These are phyloP conservation scores for Eulithis prunata DNA, from an alignment of 2,888 invertebrate species.

Conservation along the genomic window DNA sequence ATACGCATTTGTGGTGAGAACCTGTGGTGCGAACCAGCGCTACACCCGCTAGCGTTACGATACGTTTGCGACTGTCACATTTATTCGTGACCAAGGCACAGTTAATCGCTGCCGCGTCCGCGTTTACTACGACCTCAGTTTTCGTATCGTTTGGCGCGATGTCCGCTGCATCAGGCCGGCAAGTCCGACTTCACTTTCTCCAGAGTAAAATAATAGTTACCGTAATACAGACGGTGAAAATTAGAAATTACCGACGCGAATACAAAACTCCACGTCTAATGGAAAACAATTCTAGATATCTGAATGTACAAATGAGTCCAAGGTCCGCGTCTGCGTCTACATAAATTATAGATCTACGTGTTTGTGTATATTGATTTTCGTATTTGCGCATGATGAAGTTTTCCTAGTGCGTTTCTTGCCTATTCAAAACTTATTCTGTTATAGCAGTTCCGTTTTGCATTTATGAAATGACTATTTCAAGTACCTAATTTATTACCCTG, in stretches of 20 bases:
- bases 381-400: constrained; percentile 26
- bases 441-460: constrained; percentile 25
- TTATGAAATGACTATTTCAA: constrained; percentile 1
- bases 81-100: too few relatives aligned
- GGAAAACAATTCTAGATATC: constrained; percentile 31
- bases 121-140: constrained; percentile 8
- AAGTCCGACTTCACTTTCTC: constrained; percentile 60
- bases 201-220: constrained; percentile 63
- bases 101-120: constrained; percentile 6
- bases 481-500: neutral
- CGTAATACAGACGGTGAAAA: constrained; percentile 66
- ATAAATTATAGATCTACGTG: neutral
- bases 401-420: constrained; percentile 22
- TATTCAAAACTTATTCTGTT: constrained; percentile 32
- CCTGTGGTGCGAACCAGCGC: too few relatives aligned
- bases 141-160: constrained; percentile 32
- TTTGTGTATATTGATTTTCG: neutral
- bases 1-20: too few relatives aligned
- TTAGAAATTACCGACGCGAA: constrained; percentile 61
- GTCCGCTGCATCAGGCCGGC: constrained; percentile 33
- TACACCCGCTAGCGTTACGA: too few relatives aligned
- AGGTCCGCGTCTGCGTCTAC: constrained; percentile 21
- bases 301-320: constrained; percentile 27
- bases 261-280: constrained; percentile 37
- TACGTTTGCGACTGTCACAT: too few relatives aligned